Evolutionary conservation across 2,113 vertebrate genomes (phyloP).

Genomic region (Campylomormyrus numenius): DNA sequence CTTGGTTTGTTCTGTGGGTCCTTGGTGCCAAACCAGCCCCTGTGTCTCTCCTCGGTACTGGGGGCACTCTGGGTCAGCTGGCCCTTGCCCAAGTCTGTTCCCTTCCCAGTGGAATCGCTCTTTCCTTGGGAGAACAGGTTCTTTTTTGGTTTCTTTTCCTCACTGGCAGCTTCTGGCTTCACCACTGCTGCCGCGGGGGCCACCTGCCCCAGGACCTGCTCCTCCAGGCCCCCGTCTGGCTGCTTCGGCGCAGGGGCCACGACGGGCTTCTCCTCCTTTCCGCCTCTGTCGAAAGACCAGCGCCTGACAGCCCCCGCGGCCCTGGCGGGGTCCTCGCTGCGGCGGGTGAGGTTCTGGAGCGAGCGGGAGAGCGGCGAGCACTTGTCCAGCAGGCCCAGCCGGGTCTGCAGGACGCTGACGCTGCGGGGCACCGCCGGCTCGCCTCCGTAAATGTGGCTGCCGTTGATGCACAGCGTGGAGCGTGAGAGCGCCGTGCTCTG

Average conservation of each 20-base stretch:
- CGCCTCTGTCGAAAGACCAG: constrained; percentile 61
- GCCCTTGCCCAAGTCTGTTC: constrained; percentile 47
- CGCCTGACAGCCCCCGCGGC: constrained; percentile 45
- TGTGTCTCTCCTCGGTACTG: constrained; percentile 61
- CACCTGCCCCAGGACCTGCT: constrained; percentile 32
- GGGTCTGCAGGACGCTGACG: constrained; percentile 35
- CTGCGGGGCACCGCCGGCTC: constrained; percentile 47
- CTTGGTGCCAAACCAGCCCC: constrained; percentile 78
- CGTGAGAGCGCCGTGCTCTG: constrained; percentile 40
- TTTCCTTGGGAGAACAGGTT: constrained; percentile 65
- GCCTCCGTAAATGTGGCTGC: constrained; percentile 71
- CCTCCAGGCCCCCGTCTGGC: constrained; percentile 47
- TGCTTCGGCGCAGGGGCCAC: constrained; percentile 64
- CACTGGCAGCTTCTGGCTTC: constrained; percentile 35
- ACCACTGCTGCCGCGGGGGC: constrained; percentile 11
- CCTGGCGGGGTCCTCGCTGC: constrained; percentile 41
- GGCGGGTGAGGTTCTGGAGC: constrained; percentile 54
- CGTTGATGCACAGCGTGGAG: constrained; percentile 75
- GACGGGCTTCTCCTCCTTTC: constrained; percentile 65
- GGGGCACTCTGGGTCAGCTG: constrained; percentile 41
- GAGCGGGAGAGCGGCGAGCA: constrained; percentile 57
- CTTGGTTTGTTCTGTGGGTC: constrained; percentile 81
- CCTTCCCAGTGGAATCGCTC: constrained; percentile 42
- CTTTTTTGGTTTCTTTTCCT: constrained; percentile 59
- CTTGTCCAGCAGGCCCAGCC: constrained; percentile 50